Conservation (phyloP, 1,140 invertebrate species). For the Bombus pascuorum region DNA sequence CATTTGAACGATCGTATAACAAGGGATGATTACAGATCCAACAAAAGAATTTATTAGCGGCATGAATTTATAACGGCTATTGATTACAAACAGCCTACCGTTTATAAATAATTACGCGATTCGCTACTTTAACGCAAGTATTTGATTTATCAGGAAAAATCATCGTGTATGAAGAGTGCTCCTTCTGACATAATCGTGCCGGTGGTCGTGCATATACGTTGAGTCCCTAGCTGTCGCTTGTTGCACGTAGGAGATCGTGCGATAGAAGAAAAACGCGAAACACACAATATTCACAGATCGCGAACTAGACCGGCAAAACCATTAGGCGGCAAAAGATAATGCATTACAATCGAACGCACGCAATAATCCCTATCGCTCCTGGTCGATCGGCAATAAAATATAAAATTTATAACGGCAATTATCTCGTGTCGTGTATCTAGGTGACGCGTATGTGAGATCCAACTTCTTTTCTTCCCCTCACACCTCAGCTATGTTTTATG, state of each 20-base stretch:
- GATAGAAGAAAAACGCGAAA: slow-evolving; percentile 39
- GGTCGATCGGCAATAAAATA: slow-evolving; percentile 71
- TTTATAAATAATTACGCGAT: neutral
- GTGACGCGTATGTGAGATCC: slow-evolving; percentile 51
- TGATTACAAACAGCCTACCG: neutral
- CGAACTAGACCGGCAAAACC: slow-evolving; percentile 4
- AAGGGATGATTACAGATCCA: neutral
- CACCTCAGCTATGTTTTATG: slow-evolving; percentile 47
- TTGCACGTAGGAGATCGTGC: slow-evolving; percentile 43
- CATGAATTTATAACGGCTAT: neutral
- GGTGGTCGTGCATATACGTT: slow-evolving; percentile 28
- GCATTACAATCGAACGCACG: slow-evolving; percentile 72
- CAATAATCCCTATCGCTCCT: slow-evolving; percentile 71
- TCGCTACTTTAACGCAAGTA: neutral
- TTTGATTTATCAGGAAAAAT: slow-evolving; percentile 7
- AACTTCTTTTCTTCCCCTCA: slow-evolving; percentile 44
- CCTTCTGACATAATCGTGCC: slow-evolving; percentile 18
- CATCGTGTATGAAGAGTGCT: slow-evolving; percentile 16
- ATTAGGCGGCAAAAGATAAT: slow-evolving; percentile 47
- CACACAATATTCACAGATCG: slow-evolving; percentile 9
- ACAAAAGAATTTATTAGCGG: neutral
- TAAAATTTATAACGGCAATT: slow-evolving; percentile 74
- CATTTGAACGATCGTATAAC: neutral
- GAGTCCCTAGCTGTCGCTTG: slow-evolving; percentile 33
- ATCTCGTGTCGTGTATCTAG: slow-evolving; percentile 74